Base-by-base conservation (phyloP, 2,888 invertebrate species). In the Chrysina gloriosa region DNA sequence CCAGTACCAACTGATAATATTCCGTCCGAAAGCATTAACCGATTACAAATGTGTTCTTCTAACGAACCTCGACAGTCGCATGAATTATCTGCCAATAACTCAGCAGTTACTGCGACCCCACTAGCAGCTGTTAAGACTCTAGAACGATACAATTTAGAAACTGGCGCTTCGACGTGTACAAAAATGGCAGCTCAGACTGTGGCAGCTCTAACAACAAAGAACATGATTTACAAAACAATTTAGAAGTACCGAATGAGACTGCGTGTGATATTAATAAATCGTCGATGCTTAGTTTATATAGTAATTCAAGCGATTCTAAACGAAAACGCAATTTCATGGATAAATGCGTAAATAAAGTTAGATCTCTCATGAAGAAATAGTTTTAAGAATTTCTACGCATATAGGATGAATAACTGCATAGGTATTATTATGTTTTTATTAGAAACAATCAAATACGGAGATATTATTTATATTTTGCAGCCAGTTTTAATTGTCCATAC, bases 321-420 rank as follows among this genome's bases (percentile, higher is more conserved):
- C 86, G 89, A 78, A 90, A 90, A 82, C 89, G 90, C 80, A 93
- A 93, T 83, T 93, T 94, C 82, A 92, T 94, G 89, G 93, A 94
- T 86, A 87, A 90, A 82, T 92, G 92, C 84, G 91, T 92, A 76
- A 92, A 91, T 84, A 92, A 92, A 89, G 90, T 92, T 83, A 89
- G 91, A 86, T 90, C 91, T 85, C 86, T 92, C 81, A 92, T 89
- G 68, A 80, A 80, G 71, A 82, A 81, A 71, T 80, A 74, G 75
- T 48, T 34, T 42, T 64, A 50, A 54, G 16, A 21, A 25, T 21
- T 39, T 2, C 23, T 50, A 31, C 5, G 16, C 31, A 31, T 52
- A 52, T 31, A 52, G 29, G 52, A 31, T 52, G 52, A 52, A 52
- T 52, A 52, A 14, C 11, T 39, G 19, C 31, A 16, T 7, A 52